Evolutionary conservation across 2,797 vertebrate species (phyloP).

Genomic region (Fundulus diaphanus): DNA sequence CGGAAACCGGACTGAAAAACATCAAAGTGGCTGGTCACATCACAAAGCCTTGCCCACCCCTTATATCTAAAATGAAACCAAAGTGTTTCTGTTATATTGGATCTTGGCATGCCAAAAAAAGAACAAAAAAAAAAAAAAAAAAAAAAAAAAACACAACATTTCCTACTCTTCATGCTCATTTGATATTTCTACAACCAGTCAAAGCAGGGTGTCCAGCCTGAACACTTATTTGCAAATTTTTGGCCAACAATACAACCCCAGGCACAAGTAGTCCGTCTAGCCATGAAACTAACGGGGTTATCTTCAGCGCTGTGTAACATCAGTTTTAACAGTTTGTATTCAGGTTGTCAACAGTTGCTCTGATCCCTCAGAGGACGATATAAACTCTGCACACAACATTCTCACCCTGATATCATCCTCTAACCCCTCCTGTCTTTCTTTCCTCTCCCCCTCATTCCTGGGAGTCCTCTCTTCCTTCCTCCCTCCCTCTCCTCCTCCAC

Average conservation of each 20-base stretch:
- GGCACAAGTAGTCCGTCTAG: conserved; percentile 15
- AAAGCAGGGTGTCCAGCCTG: conserved; percentile 6
- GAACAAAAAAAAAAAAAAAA: too few relatives aligned
- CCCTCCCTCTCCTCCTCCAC: conserved; percentile 18
- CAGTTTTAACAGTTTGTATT: conserved; percentile 2
- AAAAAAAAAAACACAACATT: too few relatives aligned
- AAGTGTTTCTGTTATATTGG: conserved; percentile 19
- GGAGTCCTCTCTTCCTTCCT: conserved; percentile 13
- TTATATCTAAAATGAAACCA: conserved; percentile 2
- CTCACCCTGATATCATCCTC: conserved; percentile 34
- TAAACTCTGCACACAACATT: conserved; percentile 30
- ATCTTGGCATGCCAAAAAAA: not conserved
- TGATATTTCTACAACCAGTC: conserved; percentile 11
- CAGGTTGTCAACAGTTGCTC: not conserved
- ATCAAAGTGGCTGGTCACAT: too few relatives aligned
- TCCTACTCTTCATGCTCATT: conserved; percentile 42
- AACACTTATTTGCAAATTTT: conserved; percentile 35
- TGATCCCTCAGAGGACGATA: conserved; percentile 11
- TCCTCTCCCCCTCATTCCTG: conserved; percentile 52
- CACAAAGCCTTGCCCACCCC: not conserved
- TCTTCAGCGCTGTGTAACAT: not conserved
- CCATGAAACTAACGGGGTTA: conserved; percentile 22
- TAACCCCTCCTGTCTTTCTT: conserved; percentile 21
- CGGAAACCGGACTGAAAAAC: too few relatives aligned
- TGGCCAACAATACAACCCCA: conserved; percentile 27